Evolutionary conservation across 92 coral and sea anemone species (phyloP), one percentile per base, ranked within the genome.

Genomic region (Muricea muricata): DNA sequence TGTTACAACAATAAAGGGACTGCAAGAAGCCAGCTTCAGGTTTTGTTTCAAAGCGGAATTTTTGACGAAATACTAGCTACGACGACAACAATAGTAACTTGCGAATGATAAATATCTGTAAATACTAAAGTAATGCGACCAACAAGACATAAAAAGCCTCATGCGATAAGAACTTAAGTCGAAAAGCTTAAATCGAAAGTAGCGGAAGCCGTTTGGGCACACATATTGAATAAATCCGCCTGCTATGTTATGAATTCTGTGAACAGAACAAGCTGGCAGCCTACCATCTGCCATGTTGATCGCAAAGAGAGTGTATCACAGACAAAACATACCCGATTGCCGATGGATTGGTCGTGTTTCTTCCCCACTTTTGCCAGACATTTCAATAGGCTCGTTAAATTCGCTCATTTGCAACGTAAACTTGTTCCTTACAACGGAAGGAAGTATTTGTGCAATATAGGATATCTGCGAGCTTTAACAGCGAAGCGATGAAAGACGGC

Each of bases 261-360:
- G 20, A 52, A 25, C 60, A 52, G 60, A 52, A 52, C 20, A 52
- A 52, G 21, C 6, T 52, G 60, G 20, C 23, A 10, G 60, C 60
- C 3, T 2, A 52, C 60, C 60, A 52, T 52, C 60, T 52, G 60
- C 60, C 20, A 6, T 12, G 1, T 12, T 12, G 60, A 10, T 13
- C 60, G 15, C 60, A 7, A 20, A 6, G 21, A 52, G 20, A 13
- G 21, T 18, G 3, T 37, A 37, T 52, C 23, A 24, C 23, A 25
- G 65, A 47, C 61, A 50, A 26, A 47, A 50, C 57, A 26, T 75
- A 75, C 80, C 80, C 9, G 65, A 50, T 0, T 9, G 25, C 30
- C 80, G 65, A 21, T 75, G 37, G 23, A 75, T 75, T 47, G 80
- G 80, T 0, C 80, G 65, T 5, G 80, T 52, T 75, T 75, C 80